Conservation (phyloP, 30 jellyfish, hydroid and myxozoan genomes). For the Pelagia noctiluca region DNA sequence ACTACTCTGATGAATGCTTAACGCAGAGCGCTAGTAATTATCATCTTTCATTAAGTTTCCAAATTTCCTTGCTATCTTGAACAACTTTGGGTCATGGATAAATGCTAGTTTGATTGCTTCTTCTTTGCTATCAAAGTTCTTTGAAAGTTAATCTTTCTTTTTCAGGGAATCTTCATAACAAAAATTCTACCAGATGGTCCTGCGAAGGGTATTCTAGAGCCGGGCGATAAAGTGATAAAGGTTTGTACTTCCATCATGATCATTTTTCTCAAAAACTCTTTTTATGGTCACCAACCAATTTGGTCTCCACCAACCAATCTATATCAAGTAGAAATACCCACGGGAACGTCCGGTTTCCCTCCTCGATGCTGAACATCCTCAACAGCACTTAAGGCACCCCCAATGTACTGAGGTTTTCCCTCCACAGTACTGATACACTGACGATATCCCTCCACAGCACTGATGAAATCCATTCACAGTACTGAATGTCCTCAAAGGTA, state of each 20-base stretch:
- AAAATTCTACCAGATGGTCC: conserved; percentile 97
- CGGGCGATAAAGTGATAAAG: conserved; percentile 93
- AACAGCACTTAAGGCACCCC: no score
- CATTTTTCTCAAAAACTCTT: background rate
- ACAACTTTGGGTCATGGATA: background rate
- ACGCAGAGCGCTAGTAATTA: background rate
- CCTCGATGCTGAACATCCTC: no score
- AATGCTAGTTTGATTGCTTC: background rate
- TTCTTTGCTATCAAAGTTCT: background rate
- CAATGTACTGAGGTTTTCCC: background rate
- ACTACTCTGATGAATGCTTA: no score
- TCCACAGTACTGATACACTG: background rate
- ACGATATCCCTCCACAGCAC: no score
- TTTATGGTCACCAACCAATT: background rate
- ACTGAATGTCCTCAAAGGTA: no score
- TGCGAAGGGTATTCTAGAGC: conserved; percentile 82
- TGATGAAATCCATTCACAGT: no score
- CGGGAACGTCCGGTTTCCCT: background rate
- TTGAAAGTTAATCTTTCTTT: conserved; percentile 1
- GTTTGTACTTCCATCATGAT: conserved; percentile 43
- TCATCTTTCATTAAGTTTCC: background rate
- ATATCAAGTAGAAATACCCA: background rate
- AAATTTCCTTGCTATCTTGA: background rate
- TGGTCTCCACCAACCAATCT: background rate
- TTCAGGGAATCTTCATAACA: conserved; percentile 89